Percentiles rank a stretch among this genome's conserved stretches.
Evolutionary conservation across 2,888 invertebrate species (phyloP).

Genomic region (Macropis europaea): DNA sequence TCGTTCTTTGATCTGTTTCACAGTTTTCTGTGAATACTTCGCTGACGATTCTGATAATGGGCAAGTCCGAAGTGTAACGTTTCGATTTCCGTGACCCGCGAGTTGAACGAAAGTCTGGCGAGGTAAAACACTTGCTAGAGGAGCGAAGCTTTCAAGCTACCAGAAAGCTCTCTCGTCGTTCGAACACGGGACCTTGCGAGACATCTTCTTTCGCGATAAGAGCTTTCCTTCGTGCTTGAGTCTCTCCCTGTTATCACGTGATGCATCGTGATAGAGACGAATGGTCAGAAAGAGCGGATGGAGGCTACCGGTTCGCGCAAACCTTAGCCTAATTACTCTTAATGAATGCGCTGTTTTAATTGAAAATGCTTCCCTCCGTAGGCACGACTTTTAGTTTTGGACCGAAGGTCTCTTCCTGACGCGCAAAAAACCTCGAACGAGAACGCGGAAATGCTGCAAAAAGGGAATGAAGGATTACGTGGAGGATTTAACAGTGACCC

Average conservation of each 20-base stretch:
- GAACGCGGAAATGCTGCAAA: conserved; percentile 14
- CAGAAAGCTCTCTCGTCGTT: background rate
- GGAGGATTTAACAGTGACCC: conserved; percentile 17
- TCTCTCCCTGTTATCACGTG: conserved; percentile 24
- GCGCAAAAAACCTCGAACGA: conserved; percentile 32
- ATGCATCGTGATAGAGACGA: conserved; percentile 39
- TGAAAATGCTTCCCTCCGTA: conserved; percentile 44
- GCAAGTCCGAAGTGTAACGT: background rate
- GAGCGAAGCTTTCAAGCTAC: conserved; percentile 32
- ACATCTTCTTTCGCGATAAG: conserved; percentile 43
- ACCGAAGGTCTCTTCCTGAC: conserved; percentile 30
- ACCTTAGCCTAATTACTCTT: conserved; percentile 59
- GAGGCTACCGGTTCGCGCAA: conserved; percentile 1
- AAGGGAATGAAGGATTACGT: conserved; percentile 33
- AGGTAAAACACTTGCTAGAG: conserved; percentile 34
- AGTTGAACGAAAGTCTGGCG: conserved; percentile 17
- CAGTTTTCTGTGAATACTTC: background rate
- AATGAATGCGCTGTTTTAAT: conserved; percentile 65
- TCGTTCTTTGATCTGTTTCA: background rate
- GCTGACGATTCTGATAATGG: conserved; percentile 17
- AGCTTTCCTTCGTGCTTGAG: conserved; percentile 32
- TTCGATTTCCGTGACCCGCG: conserved; percentile 3
- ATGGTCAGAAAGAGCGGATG: conserved; percentile 2
- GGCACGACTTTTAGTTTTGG: conserved; percentile 42
- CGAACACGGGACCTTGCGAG: conserved; percentile 1